Percentiles rank a stretch among this genome's conserved stretches.
Conservation (phyloP, 2,797 vertebrate genomes). For the Lepilemur septentrionalis region DNA sequence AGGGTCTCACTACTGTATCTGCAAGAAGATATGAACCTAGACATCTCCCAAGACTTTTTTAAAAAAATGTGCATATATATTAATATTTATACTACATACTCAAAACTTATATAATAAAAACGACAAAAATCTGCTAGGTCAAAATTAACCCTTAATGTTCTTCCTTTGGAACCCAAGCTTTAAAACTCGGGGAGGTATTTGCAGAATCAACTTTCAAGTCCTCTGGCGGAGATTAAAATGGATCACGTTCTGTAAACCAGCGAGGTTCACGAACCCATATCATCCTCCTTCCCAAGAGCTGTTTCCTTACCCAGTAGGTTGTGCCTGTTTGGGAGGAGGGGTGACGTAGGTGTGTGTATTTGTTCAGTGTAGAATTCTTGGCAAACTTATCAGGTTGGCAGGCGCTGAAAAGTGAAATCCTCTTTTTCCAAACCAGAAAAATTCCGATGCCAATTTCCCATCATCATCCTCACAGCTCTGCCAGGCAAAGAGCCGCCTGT, state of each 20-base stretch:
- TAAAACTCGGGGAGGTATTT: not conserved
- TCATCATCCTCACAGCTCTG: not conserved
- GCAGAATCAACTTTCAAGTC: not conserved
- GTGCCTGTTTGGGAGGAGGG: not conserved
- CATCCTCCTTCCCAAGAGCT: not conserved
- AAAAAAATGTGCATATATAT: not conserved
- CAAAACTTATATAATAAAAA: not conserved
- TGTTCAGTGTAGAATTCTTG: constrained; percentile 45
- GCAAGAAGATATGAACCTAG: not conserved
- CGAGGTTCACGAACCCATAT: not conserved
- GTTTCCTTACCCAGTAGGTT: not conserved
- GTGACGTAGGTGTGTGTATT: not conserved
- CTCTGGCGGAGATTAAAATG: not conserved
- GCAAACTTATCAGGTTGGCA: constrained; percentile 25
- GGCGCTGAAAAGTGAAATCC: constrained; percentile 11
- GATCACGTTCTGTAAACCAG: not conserved
- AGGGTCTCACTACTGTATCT: not conserved
- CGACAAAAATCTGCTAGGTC: not conserved
- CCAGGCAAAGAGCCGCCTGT: not conserved
- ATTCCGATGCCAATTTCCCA: not conserved
- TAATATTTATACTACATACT: not conserved
- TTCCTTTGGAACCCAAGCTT: not conserved
- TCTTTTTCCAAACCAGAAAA: not conserved
- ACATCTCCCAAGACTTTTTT: not conserved
- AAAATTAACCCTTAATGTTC: not conserved